A percentile compares a stretch with the other conserved stretches of the same genome.
Conservation (phyloP, 2,888 invertebrate genomes). For the Brassicogethes aeneus region DNA sequence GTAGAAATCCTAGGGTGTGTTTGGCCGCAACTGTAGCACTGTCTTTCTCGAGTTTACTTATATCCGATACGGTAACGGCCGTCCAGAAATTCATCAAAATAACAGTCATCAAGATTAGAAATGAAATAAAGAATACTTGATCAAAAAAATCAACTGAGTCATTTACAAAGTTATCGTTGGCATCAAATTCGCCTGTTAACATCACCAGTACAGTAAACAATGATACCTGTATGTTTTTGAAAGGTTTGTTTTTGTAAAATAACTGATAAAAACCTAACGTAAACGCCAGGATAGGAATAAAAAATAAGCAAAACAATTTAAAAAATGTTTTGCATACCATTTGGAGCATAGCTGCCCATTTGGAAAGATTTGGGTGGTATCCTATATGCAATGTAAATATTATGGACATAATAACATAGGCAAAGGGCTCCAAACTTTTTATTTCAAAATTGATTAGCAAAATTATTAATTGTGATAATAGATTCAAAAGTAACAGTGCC, state of each 20-base stretch:
- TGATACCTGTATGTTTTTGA: background rate
- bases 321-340: conserved; percentile 9
- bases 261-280: conserved; percentile 6
- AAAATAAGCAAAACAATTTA: conserved; percentile 5
- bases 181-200: conserved; percentile 3
- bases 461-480: too few species aligned
- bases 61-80: conserved; percentile 2
- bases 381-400: conserved; percentile 8
- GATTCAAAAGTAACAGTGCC: too few species aligned
- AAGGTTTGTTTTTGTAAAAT: background rate
- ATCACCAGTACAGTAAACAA: background rate
- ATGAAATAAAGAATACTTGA: background rate
- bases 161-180: background rate
- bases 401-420: conserved; percentile 4
- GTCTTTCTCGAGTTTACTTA: background rate
- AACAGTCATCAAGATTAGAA: conserved; percentile 1
- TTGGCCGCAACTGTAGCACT: background rate
- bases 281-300: conserved; percentile 8
- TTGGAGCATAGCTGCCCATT: conserved; percentile 12
- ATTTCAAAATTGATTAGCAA: too few species aligned
- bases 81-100: conserved; percentile 3
- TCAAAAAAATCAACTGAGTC: background rate
- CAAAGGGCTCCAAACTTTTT: too few species aligned
- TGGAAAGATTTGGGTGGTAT: conserved; percentile 11
- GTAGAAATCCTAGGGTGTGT: background rate